phyloP scores from a whole-genome alignment of 2,888 invertebrate species.

The Drosophila vallismaia region DNA sequence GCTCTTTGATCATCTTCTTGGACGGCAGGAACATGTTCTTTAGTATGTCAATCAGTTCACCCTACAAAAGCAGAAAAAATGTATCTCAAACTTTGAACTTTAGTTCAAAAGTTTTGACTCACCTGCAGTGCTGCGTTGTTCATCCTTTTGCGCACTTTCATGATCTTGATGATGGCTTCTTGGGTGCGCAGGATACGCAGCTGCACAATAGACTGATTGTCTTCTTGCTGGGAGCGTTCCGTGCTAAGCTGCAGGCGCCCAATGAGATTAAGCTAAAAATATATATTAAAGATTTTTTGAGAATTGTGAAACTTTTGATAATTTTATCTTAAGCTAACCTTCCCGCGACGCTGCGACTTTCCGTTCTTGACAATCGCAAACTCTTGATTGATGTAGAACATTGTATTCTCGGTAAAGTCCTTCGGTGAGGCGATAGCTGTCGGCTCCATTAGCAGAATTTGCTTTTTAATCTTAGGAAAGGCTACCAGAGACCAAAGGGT shows the following conservation, averaged over 20 bases:
- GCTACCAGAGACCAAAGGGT: conserved; percentile 98
- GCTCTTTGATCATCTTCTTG: conserved; percentile 99
- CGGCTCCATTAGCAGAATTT: conserved; percentile 93
- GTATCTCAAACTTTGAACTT: neutral
- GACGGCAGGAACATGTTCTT: conserved; percentile 99
- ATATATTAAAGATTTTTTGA: neutral
- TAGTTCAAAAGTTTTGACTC: conserved; percentile 36
- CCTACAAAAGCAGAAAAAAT: conserved; percentile 85
- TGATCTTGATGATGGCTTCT: conserved; percentile 99
- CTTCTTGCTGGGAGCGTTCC: conserved; percentile 97
- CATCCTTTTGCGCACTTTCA: conserved; percentile 98
- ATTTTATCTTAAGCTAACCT: conserved; percentile 84
- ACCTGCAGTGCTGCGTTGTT: conserved; percentile 96
- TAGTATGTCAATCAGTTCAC: conserved; percentile 98
- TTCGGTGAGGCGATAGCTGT: conserved; percentile 91
- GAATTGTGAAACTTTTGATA: neutral
- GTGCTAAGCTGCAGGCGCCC: conserved; percentile 97
- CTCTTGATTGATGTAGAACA: conserved; percentile 98
- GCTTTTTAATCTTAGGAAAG: conserved; percentile 97
- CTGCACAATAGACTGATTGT: conserved; percentile 99
- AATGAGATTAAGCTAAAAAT: conserved; percentile 91
- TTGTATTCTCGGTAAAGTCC: conserved; percentile 96
- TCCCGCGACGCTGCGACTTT: conserved; percentile 96
- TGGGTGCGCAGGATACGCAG: conserved; percentile 95
- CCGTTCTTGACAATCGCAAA: conserved; percentile 97